These are phyloP conservation scores for Neoniphon sammara DNA, from an alignment of 2,797 vertebrate genomes.

Conservation along the genomic window DNA sequence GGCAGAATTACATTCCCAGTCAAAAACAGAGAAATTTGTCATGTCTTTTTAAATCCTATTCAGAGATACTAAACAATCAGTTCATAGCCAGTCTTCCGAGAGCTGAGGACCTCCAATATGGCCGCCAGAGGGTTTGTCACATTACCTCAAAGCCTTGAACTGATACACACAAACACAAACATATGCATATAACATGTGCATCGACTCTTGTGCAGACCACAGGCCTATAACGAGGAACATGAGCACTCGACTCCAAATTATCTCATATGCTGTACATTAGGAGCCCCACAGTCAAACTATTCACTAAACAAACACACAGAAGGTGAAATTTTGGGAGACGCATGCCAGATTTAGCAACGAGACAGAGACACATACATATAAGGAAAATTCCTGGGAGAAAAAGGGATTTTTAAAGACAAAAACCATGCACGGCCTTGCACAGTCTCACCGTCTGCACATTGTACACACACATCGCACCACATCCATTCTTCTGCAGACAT, in stretches of 20 bases:
- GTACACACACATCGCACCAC: constrained; percentile 51
- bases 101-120: too few species aligned
- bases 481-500: constrained; percentile 22
- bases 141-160: too few species aligned
- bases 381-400: constrained; percentile 11
- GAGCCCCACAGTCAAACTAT: background rate
- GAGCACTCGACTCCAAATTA: background rate
- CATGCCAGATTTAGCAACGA: constrained; percentile 18
- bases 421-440: constrained; percentile 41
- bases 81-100: too few species aligned
- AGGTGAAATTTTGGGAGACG: constrained; percentile 3
- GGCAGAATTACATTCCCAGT: too few species aligned
- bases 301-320: constrained; percentile 2
- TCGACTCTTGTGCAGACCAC: too few species aligned
- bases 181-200: constrained; percentile 6
- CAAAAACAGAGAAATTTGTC: too few species aligned
- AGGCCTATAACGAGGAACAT: too few species aligned
- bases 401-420: constrained; percentile 33
- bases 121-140: too few species aligned
- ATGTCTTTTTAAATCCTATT: too few species aligned
- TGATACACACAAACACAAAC: background rate
- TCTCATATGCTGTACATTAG: constrained; percentile 6
- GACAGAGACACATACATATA: constrained; percentile 1
- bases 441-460: constrained; percentile 32
- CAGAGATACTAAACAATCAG: too few species aligned